A percentile compares a stretch with the other conserved stretches of the same genome.
phyloP scores from a whole-genome alignment of 2,113 vertebrate species.

The Sprattus sprattus region DNA sequence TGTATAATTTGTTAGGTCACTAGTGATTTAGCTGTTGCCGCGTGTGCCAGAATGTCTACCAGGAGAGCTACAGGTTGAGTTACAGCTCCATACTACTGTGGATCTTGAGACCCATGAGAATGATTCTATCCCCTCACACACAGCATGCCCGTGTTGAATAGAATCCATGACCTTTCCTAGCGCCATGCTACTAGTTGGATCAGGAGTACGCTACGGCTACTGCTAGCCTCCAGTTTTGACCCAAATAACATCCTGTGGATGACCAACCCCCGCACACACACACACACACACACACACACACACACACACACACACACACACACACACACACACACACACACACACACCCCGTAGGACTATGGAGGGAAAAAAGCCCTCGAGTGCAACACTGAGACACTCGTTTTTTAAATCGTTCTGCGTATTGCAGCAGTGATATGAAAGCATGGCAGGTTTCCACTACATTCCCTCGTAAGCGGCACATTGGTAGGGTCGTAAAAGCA shows the following conservation, averaged over 20 bases:
- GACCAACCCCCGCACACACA: neutral
- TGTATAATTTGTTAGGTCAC: neutral
- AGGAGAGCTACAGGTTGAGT: neutral
- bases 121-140: neutral
- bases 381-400: neutral
- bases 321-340: neutral
- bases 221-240: neutral
- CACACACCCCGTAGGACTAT: neutral
- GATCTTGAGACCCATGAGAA: neutral
- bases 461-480: conserved; percentile 13
- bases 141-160: neutral
- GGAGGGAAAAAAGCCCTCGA: neutral
- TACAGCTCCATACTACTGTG: neutral
- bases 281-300: neutral
- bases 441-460: conserved; percentile 28
- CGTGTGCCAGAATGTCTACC: neutral
- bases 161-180: conserved; percentile 2
- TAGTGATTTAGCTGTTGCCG: neutral
- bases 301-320: neutral
- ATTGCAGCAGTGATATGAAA: conserved; percentile 32
- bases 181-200: neutral
- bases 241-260: neutral
- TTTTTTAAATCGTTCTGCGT: conserved; percentile 21
- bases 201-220: neutral
- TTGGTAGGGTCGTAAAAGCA: conserved; percentile 33